phyloP scores from a whole-genome alignment of 2,113 vertebrate species.

The Sturnira hondurensis region DNA sequence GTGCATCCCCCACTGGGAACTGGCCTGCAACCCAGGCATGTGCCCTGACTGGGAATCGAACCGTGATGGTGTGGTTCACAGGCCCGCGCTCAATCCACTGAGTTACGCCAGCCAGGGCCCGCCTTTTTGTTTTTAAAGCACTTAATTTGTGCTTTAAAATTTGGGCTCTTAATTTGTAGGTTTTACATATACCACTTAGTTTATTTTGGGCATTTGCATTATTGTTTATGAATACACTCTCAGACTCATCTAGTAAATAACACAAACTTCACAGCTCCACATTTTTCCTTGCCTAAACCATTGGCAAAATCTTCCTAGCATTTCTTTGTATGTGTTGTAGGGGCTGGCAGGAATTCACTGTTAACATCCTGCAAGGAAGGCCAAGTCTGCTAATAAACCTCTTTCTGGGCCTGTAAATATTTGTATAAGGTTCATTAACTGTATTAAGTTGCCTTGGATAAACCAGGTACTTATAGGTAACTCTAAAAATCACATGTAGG shows the following conservation, averaged over 20 bases:
- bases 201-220: neutral
- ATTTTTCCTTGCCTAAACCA: neutral
- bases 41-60: too few species aligned
- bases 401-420: conserved; percentile 40
- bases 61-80: too few species aligned
- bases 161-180: neutral
- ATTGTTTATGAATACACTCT: neutral
- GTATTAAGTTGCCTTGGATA: neutral
- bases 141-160: too few species aligned
- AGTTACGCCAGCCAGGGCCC: too few species aligned
- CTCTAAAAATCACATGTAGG: neutral
- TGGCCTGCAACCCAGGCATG: too few species aligned
- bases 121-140: neutral
- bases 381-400: conserved; percentile 30
- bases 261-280: neutral
- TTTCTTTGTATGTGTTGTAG: conserved; percentile 7
- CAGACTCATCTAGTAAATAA: neutral
- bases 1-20: too few species aligned
- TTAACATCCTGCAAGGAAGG: neutral
- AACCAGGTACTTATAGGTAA: neutral
- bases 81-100: too few species aligned
- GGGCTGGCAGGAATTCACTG: conserved; percentile 18
- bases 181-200: neutral
- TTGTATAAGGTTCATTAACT: conserved; percentile 14
- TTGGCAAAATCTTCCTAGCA: neutral